Percentiles rank a stretch among this genome's conserved stretches.
phyloP scores from a whole-genome alignment of 2,797 vertebrate genomes.

The Aulostomus chinensis region DNA sequence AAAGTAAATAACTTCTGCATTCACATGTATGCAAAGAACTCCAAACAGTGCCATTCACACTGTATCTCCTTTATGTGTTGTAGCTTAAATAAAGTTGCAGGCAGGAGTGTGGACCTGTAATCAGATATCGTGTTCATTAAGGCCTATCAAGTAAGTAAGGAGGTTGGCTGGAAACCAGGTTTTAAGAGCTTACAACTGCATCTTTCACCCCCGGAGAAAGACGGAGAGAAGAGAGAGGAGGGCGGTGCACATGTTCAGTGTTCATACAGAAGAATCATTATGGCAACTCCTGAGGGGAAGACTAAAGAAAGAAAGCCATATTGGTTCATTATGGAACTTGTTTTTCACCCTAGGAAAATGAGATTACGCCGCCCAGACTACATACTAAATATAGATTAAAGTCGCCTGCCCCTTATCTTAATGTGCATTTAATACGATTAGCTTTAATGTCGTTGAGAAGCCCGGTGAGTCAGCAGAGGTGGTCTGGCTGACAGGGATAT shows the following conservation, averaged over 20 bases:
- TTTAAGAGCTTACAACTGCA: constrained; percentile 57
- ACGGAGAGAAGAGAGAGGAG: constrained; percentile 27
- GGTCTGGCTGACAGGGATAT: constrained; percentile 8
- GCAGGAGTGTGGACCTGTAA: no score
- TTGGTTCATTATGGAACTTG: constrained; percentile 9
- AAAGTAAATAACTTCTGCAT: no score
- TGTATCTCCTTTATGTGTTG: no score
- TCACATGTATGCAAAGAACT: no score
- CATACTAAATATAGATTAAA: constrained; percentile 65
- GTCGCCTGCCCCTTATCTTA: constrained; percentile 32
- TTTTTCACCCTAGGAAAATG: constrained; percentile 39
- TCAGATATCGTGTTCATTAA: no score
- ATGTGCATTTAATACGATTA: constrained; percentile 67
- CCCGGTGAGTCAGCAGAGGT: constrained; percentile 41
- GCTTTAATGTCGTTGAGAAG: constrained; percentile 33
- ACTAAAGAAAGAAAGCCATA: constrained; percentile 11
- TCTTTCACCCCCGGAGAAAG: constrained; percentile 46
- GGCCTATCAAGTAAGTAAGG: no score
- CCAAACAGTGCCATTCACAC: no score
- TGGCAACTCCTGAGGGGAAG: no score
- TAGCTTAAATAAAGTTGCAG: no score
- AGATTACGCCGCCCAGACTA: constrained; percentile 35
- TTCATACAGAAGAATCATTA: constrained; percentile 59
- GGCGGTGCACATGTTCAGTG: no score
- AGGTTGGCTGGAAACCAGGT: constrained; percentile 26